Evolutionary conservation across 2,888 invertebrate species (phyloP).

Genomic region (Andrena hattorfiana): DNA sequence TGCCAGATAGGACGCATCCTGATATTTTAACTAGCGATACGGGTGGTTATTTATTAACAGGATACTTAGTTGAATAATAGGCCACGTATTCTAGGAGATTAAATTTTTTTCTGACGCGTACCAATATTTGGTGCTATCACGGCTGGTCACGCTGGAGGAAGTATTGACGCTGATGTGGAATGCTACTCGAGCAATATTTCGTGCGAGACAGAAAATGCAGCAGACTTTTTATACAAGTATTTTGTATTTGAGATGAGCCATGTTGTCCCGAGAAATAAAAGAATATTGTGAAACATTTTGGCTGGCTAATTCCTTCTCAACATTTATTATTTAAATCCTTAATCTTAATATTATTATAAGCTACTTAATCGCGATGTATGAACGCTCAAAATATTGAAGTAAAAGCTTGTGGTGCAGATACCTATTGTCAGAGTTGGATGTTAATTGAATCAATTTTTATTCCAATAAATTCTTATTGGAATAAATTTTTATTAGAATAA

Average conservation of each 20-base stretch:
- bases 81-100: neutral
- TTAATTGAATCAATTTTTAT: no score
- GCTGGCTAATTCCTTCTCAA: neutral
- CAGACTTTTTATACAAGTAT: conserved; percentile 12
- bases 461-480: no score
- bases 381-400: no score
- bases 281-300: neutral
- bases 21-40: conserved; percentile 95
- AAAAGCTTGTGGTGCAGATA: no score
- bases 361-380: no score
- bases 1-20: conserved; percentile 97
- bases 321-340: neutral
- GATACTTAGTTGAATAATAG: conserved; percentile 83
- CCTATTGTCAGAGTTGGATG: no score
- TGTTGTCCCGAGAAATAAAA: conserved; percentile 11
- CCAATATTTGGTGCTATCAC: neutral
- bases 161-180: neutral
- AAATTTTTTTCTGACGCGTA: neutral
- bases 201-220: neutral
- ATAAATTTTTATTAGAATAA: no score
- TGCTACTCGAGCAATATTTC: neutral
- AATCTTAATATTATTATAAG: no score
- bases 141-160: neutral
- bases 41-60: conserved; percentile 95
- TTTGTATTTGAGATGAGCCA: conserved; percentile 2